phyloP scores from a whole-genome alignment of 1,140 invertebrate genomes.

The Drosophila tani region DNA sequence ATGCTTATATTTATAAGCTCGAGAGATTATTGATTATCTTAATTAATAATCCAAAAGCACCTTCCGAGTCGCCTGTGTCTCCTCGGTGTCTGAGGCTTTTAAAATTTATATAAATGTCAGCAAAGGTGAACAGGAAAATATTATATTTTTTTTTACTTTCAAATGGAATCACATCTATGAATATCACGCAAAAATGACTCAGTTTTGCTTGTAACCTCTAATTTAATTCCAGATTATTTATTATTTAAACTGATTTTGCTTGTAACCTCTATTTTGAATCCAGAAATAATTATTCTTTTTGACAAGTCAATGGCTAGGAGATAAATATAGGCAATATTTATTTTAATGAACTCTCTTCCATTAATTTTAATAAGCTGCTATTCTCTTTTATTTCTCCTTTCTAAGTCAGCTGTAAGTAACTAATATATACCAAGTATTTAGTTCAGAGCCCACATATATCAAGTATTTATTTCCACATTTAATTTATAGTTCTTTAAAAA shows the following conservation, averaged over 20 bases:
- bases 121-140: slow-evolving; percentile 26
- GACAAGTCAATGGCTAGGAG: background rate
- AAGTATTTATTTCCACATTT: background rate
- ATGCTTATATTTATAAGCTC: too few species aligned
- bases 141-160: slow-evolving; percentile 14
- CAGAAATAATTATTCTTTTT: background rate
- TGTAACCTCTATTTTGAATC: background rate
- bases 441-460: too few species aligned
- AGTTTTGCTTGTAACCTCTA: slow-evolving; percentile 10
- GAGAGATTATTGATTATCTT: too few species aligned
- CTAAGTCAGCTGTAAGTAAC: background rate
- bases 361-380: background rate
- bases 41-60: background rate
- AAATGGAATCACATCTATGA: slow-evolving; percentile 18
- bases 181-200: slow-evolving; percentile 22
- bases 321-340: background rate
- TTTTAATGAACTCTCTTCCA: too few species aligned
- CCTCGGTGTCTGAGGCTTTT: slow-evolving; percentile 1
- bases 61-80: background rate
- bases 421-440: too few species aligned
- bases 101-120: slow-evolving; percentile 25
- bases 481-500: background rate
- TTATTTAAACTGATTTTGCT: too few species aligned
- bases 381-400: background rate
- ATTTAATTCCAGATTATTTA: too few species aligned